Evolutionary conservation across 2,113 vertebrate species (phyloP).

Genomic region (Phalacrocorax aristotelis): DNA sequence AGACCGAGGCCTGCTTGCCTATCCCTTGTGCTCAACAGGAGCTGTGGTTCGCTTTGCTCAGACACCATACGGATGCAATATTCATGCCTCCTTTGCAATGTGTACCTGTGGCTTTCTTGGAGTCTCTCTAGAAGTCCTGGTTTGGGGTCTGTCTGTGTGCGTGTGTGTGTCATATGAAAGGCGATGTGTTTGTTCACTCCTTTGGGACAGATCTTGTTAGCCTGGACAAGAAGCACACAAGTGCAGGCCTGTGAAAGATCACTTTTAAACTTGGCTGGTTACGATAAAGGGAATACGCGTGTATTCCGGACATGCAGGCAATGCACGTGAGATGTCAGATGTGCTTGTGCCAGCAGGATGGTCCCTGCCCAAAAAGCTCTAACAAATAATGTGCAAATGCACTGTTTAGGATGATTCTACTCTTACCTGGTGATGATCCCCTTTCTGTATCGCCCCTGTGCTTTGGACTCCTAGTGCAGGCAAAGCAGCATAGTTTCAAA

Average conservation of each 20-base stretch:
- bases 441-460: not conserved
- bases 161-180: not conserved
- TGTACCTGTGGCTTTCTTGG: not conserved
- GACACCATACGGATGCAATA: fast-evolving
- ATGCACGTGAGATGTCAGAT: not conserved
- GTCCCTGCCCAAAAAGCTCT: not conserved
- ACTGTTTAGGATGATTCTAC: not conserved
- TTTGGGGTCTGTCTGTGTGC: not conserved
- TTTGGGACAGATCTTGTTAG: not conserved
- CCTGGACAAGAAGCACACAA: not conserved
- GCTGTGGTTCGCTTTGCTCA: not conserved
- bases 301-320: fast-evolving
- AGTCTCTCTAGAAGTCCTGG: not conserved
- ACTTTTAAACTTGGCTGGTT: not conserved
- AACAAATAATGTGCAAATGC: not conserved
- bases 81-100: fast-evolving
- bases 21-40: not conserved
- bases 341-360: not conserved
- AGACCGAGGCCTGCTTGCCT: not conserved
- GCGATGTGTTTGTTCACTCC: not conserved
- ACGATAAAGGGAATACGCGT: fast-evolving
- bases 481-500: not conserved
- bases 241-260: not conserved
- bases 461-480: not conserved
- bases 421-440: not conserved